These are phyloP conservation scores for Sylvietta virens DNA, from an alignment of 2,113 vertebrate species.

Conservation along the genomic window DNA sequence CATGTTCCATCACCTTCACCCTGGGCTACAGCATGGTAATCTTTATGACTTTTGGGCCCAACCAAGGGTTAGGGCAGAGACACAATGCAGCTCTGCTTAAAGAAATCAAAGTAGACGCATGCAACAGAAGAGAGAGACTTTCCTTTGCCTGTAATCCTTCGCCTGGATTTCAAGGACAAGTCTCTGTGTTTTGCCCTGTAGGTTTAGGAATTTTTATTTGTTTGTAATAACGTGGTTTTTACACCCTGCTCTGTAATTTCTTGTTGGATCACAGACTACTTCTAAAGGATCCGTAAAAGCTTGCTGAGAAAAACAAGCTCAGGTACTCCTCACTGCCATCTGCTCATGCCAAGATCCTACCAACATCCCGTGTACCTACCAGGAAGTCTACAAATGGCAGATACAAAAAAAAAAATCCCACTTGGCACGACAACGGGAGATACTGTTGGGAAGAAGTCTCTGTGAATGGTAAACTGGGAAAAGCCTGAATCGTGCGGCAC, in stretches of 20 bases:
- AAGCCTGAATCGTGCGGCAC: neutral
- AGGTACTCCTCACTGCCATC: neutral
- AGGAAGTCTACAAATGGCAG: neutral
- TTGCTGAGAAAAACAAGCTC: neutral
- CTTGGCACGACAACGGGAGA: rapidly evolving
- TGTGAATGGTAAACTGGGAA: neutral
- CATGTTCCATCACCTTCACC: rapidly evolving
- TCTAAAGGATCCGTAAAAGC: neutral
- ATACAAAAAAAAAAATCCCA: neutral
- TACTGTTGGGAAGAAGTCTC: neutral
- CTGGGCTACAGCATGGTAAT: neutral
- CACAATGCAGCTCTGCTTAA: neutral
- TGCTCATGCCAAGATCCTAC: neutral
- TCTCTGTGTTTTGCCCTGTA: neutral
- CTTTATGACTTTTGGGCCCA: neutral
- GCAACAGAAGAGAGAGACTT: neutral
- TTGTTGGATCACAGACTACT: neutral
- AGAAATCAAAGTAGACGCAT: neutral
- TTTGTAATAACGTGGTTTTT: neutral
- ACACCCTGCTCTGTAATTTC: constrained; percentile 5
- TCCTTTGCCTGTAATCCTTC: neutral
- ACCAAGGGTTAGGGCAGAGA: neutral
- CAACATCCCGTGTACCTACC: neutral
- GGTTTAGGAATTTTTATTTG: neutral
- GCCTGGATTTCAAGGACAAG: neutral